A percentile compares a stretch with the other conserved stretches of the same genome.
phyloP scores from a whole-genome alignment of 2,113 vertebrate genomes.

The Bos javanicus region DNA sequence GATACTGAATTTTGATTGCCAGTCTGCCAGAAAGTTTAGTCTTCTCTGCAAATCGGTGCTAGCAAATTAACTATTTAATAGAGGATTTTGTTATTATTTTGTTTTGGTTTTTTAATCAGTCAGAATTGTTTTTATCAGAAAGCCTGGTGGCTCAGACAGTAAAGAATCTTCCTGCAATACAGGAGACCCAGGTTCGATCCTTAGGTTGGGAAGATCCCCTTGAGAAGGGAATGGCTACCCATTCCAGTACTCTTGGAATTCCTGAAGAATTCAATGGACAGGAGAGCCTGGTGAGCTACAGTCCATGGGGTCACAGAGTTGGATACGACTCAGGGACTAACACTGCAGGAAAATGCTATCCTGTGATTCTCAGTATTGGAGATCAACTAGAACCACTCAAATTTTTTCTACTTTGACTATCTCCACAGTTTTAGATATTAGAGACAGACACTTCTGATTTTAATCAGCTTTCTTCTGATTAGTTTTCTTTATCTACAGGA shows the following conservation, averaged over 20 bases:
- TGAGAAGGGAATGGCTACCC: not conserved
- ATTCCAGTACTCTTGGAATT: not conserved
- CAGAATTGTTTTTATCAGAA: not conserved
- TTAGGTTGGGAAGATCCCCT: not conserved
- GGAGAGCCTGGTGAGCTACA: not conserved
- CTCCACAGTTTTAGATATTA: not conserved
- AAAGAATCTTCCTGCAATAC: not conserved
- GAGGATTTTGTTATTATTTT: not conserved
- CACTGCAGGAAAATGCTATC: not conserved
- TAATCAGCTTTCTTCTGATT: not conserved
- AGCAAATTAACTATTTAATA: not conserved
- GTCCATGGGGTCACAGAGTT: not conserved
- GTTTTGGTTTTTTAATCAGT: not conserved
- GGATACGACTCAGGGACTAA: not conserved
- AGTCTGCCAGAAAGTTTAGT: not conserved
- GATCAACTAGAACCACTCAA: not conserved
- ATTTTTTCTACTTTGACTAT: slow-evolving; percentile 12
- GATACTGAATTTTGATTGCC: not conserved
- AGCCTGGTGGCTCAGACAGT: not conserved
- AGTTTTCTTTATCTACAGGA: not conserved
- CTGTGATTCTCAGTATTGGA: not conserved
- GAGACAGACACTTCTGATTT: slow-evolving; percentile 8
- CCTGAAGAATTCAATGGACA: not conserved
- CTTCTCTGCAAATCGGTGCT: not conserved
- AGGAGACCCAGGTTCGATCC: not conserved